Base-by-base conservation (phyloP, 1,140 invertebrate genomes). In the Conus betulinus region DNA sequence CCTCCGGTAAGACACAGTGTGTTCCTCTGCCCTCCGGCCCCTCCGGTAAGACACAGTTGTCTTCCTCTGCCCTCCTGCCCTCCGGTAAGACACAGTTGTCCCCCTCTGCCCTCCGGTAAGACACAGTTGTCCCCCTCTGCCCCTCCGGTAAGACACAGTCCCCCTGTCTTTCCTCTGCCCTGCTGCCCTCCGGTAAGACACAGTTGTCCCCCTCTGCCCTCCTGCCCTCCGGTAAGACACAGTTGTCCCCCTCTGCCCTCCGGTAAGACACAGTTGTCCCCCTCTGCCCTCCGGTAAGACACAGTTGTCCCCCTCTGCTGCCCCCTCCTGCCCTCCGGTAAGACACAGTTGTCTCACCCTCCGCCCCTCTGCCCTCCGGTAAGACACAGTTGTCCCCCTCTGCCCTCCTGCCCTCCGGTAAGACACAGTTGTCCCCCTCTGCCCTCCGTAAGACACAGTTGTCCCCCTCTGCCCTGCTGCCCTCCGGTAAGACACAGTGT, bases 361-460 rank as follows among this genome's bases (percentile, higher is more conserved):
- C n/a, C n/a, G n/a, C 91, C 91, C 15, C 60, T 86, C 10, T 84
- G 90, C 27, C 90, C 90, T 10, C 91, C 91, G 52, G 91, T 91
- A 91, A 89, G 90, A 7, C n/a, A 10, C 60, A 39, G 3, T 39
- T 39, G 39, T 39, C 60, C 60, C 4, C 60, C 60, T 20, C 39
- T 39, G 11, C 60, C 57, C 57, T 60, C 57, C 57, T 10, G 8
- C 57, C 10, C 60, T 63, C 10, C 4, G 60, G 60, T 63, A 11
- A 63, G 4, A 63, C 11, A 20, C 11, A 20, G 4, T 20, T 63
- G 60, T 20, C 60, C 60, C 82, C 17, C 90, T 89, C 0, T 39
- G 39, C 39, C 39, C 39, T 39, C 39, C 39, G n/a, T n/a, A n/a
- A n/a, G n/a, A n/a, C n/a, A n/a, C n/a, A n/a, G n/a, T n/a, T n/a